phyloP scores from a whole-genome alignment of 2,113 vertebrate species.

The Melanerpes aurifrons region DNA sequence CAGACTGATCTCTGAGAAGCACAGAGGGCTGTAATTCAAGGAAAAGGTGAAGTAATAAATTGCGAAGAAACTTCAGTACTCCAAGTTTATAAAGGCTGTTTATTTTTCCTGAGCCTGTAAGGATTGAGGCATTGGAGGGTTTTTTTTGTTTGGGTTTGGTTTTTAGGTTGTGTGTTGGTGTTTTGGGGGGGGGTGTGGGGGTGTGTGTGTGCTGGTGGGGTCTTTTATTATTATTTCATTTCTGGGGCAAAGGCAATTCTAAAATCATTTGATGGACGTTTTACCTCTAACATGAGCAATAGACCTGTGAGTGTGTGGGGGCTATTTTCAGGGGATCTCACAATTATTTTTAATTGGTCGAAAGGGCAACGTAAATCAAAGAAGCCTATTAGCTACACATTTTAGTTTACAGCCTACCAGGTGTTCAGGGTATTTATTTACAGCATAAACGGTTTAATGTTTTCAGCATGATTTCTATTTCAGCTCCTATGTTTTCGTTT shows the following conservation, averaged over 20 bases:
- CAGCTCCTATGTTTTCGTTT: conserved; percentile 6
- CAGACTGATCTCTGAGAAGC: conserved; percentile 49
- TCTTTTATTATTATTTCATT: neutral
- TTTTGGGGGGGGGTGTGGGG: neutral
- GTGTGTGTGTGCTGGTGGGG: too few relatives aligned
- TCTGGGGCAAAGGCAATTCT: conserved; percentile 48
- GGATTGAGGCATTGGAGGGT: neutral
- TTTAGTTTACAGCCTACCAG: conserved; percentile 28
- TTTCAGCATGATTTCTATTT: conserved; percentile 52
- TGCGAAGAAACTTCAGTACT: conserved; percentile 44
- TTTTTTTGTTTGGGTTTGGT: neutral
- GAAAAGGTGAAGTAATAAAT: conserved; percentile 75
- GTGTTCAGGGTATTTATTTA: conserved; percentile 37
- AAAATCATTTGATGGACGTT: conserved; percentile 50
- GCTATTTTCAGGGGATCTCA: neutral
- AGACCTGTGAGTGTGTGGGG: neutral
- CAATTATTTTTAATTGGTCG: conserved; percentile 58
- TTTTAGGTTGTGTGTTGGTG: neutral
- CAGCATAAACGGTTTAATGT: conserved; percentile 28
- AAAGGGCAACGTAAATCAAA: conserved; percentile 55
- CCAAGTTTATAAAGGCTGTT: conserved; percentile 47
- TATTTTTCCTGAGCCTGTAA: conserved; percentile 59
- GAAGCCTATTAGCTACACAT: neutral
- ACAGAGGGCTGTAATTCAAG: conserved; percentile 65
- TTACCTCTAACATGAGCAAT: conserved; percentile 52